These are phyloP conservation scores for Shinisaurus crocodilurus DNA, from an alignment of 2,113 vertebrate genomes.

Conservation along the genomic window DNA sequence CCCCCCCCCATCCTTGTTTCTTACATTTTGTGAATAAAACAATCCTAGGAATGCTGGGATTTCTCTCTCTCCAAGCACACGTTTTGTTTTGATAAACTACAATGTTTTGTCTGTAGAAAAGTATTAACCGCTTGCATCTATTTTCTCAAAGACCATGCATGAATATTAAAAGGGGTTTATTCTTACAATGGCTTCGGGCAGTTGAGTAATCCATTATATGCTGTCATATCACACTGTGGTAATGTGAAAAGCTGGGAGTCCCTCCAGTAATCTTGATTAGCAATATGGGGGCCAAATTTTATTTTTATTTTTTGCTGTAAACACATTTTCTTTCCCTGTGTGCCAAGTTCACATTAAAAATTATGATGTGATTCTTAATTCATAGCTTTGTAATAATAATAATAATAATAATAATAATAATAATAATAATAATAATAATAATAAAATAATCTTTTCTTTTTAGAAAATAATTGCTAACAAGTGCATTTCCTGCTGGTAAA, in stretches of 20 bases:
- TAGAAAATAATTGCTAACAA: constrained; percentile 54
- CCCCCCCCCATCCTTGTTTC: constrained; percentile 6
- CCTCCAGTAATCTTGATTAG: constrained; percentile 77
- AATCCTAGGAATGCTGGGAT: constrained; percentile 35
- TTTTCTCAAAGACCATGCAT: constrained; percentile 78
- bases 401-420: constrained; percentile 49
- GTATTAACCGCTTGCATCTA: constrained; percentile 79
- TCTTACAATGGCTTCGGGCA: constrained; percentile 73
- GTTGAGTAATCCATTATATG: constrained; percentile 78
- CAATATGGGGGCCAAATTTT: constrained; percentile 49
- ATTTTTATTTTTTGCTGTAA: constrained; percentile 58
- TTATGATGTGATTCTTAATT: constrained; percentile 66
- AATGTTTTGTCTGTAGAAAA: constrained; percentile 76
- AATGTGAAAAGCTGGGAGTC: constrained; percentile 75
- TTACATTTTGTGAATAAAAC: constrained; percentile 25
- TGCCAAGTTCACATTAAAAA: constrained; percentile 59
- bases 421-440: constrained; percentile 51
- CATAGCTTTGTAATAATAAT: constrained; percentile 69
- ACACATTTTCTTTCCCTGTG: not conserved
- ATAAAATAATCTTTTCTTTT: constrained; percentile 32
- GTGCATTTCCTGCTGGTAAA: constrained; percentile 34
- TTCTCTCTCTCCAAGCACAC: constrained; percentile 67
- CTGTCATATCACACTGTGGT: constrained; percentile 76
- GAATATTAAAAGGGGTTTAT: constrained; percentile 81
- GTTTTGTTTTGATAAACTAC: constrained; percentile 77